phyloP scores from a whole-genome alignment of 2,888 invertebrate species.

The Lepidonotus clava region DNA sequence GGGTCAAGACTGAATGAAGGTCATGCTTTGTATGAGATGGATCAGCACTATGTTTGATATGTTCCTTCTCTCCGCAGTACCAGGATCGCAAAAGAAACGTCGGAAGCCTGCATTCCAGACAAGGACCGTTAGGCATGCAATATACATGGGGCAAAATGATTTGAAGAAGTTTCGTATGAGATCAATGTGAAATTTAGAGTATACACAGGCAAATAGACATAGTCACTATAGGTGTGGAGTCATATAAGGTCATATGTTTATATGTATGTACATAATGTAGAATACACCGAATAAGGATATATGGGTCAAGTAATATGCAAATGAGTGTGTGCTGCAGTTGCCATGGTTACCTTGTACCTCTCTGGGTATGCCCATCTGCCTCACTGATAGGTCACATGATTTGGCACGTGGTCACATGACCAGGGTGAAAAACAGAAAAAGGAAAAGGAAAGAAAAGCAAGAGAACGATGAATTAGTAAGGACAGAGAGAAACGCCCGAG shows the following conservation, averaged over 20 bases:
- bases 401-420: constrained; percentile 14
- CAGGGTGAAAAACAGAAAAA: constrained; percentile 47
- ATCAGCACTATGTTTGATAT: not conserved
- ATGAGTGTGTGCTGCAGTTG: constrained; percentile 33
- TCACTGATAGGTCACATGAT: constrained; percentile 51
- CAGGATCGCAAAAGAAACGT: constrained; percentile 35
- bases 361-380: constrained; percentile 47
- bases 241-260: not conserved
- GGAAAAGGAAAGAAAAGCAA: constrained; percentile 47
- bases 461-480: constrained; percentile 47
- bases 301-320: constrained; percentile 44
- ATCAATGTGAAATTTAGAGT: constrained; percentile 33
- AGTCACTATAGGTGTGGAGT: constrained; percentile 29
- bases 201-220: constrained; percentile 42
- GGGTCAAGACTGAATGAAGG: constrained; percentile 23
- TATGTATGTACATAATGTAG: constrained; percentile 41
- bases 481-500: not conserved
- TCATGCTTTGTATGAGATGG: constrained; percentile 18
- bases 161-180: not conserved
- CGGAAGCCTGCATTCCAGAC: constrained; percentile 47
- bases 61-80: not conserved
- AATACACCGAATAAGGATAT: constrained; percentile 48
- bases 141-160: constrained; percentile 41
- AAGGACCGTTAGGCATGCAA: constrained; percentile 10
- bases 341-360: constrained; percentile 52